Conservation (phyloP, 2,888 invertebrate species). For the Mesodorylaimus sp. region DNA sequence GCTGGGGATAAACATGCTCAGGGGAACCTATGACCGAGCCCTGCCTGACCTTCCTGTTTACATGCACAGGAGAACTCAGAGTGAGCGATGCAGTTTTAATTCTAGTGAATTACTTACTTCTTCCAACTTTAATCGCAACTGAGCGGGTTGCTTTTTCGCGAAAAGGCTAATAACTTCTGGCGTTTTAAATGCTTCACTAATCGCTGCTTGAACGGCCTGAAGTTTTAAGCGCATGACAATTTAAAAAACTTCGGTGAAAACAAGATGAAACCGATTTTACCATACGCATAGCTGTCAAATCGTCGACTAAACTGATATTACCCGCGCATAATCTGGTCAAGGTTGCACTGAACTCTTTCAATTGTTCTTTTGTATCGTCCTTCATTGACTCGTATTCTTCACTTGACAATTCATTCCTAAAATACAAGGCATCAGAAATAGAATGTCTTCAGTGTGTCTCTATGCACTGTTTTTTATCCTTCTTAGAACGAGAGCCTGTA, state of each 20-base stretch:
- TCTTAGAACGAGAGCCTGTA: too few relatives aligned
- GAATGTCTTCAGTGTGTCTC: too few relatives aligned
- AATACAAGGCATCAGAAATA: conserved; percentile 9
- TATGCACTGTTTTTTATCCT: too few relatives aligned
- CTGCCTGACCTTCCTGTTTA: too few relatives aligned
- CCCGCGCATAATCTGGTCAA: conserved; percentile 46
- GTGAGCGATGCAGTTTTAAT: not conserved
- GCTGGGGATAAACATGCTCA: too few relatives aligned
- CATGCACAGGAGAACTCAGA: too few relatives aligned
- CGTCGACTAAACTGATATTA: conserved; percentile 48
- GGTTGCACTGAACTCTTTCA: conserved; percentile 48
- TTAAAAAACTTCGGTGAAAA: conserved; percentile 2
- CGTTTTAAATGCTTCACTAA: conserved; percentile 52
- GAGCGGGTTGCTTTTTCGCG: conserved; percentile 49
- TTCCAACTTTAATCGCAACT: conserved; percentile 42
- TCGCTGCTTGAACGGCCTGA: conserved; percentile 52
- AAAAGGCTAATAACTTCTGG: conserved; percentile 54
- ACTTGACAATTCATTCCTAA: conserved; percentile 44
- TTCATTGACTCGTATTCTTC: conserved; percentile 50
- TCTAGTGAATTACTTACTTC: conserved; percentile 32
- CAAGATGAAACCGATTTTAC: conserved; percentile 31
- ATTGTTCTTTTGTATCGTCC: conserved; percentile 49
- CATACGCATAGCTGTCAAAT: conserved; percentile 47
- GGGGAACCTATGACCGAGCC: too few relatives aligned
- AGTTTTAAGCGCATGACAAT: too few relatives aligned